These are phyloP conservation scores for Ylistrum balloti DNA, from an alignment of 1,140 invertebrate species.

Conservation along the genomic window DNA sequence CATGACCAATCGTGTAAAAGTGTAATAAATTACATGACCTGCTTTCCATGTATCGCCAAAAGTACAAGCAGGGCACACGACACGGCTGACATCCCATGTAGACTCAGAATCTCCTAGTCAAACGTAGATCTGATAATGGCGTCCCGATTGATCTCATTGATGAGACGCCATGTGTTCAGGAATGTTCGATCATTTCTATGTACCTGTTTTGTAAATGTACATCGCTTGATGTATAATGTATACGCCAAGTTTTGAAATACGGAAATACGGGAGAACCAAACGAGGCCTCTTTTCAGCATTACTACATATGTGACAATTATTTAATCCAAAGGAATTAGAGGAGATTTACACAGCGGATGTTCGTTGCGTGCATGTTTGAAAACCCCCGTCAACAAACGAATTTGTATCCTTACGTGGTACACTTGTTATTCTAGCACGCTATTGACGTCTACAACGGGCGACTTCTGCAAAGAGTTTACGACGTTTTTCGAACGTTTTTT, in stretches of 20 bases:
- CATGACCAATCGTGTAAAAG: neutral
- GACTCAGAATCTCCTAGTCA: neutral
- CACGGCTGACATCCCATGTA: neutral
- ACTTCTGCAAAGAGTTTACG: neutral
- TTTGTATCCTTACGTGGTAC: no score
- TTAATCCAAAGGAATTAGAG: neutral
- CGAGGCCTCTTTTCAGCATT: neutral
- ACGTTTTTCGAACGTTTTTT: neutral
- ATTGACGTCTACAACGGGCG: no score
- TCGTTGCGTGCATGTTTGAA: slow-evolving; percentile 19
- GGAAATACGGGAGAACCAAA: neutral
- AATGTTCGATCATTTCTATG: neutral
- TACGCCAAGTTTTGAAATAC: neutral
- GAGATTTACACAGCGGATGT: neutral
- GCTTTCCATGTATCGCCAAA: slow-evolving; percentile 11
- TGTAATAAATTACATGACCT: neutral
- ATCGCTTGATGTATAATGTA: neutral
- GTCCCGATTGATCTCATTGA: neutral
- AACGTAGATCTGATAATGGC: neutral
- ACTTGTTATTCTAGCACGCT: no score
- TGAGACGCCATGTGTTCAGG: neutral
- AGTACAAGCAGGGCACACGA: neutral
- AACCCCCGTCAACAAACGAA: neutral
- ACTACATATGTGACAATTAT: neutral
- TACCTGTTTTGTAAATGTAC: neutral